phyloP scores from a whole-genome alignment of 2,888 invertebrate species.

The Acleris literana region DNA sequence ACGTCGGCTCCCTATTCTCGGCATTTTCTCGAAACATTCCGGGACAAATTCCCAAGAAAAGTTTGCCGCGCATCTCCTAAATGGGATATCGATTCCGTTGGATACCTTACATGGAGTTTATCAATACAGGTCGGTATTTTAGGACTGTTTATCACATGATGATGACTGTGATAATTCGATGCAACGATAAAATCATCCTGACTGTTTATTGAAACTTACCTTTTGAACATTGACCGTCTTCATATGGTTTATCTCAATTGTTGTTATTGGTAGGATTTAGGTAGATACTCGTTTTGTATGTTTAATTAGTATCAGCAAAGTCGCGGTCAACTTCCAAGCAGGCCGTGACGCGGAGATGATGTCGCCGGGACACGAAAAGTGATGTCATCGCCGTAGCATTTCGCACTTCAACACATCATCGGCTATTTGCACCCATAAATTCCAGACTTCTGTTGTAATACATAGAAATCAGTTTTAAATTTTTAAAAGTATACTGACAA shows the following conservation, averaged over 20 bases:
- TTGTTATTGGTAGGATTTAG: too few relatives aligned
- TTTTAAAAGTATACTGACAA: too few relatives aligned
- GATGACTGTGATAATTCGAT: constrained; percentile 8
- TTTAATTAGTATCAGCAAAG: constrained; percentile 29
- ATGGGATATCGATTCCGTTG: constrained; percentile 51
- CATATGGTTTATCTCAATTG: too few relatives aligned
- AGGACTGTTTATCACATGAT: constrained; percentile 17
- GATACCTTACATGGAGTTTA: constrained; percentile 33
- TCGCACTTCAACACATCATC: constrained; percentile 51
- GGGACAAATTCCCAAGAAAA: constrained; percentile 71
- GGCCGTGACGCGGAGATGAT: constrained; percentile 47
- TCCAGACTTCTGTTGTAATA: constrained; percentile 21
- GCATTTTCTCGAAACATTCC: constrained; percentile 75
- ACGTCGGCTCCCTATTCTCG: constrained; percentile 58
- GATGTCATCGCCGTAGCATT: constrained; percentile 60
- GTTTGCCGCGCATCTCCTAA: constrained; percentile 55
- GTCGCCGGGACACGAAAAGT: constrained; percentile 52
- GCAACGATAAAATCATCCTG: neutral
- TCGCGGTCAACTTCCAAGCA: constrained; percentile 41
- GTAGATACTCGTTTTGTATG: too few relatives aligned
- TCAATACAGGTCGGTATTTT: constrained; percentile 25
- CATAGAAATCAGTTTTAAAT: too few relatives aligned
- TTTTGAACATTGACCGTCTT: too few relatives aligned
- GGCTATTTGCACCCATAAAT: constrained; percentile 46
- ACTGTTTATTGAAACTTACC: neutral